Evolutionary conservation across 2,888 invertebrate genomes (phyloP), one percentile per base, ranked within the genome.

Genomic region (Kuschelorhynchus macadamiae): DNA sequence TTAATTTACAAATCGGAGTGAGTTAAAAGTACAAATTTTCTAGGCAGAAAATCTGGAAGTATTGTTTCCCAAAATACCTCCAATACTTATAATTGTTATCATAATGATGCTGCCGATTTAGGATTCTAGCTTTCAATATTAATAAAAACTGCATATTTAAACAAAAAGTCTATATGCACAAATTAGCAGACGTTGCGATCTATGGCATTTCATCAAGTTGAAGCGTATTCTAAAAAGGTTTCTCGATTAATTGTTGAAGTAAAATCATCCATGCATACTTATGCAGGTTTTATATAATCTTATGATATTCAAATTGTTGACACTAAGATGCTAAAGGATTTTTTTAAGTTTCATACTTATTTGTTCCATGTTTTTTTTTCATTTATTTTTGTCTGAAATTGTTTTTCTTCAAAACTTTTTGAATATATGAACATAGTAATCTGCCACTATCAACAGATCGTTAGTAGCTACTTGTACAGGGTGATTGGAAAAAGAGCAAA

Each of bases 181-280:
- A 53, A 55, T 53, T 67, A 61, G 67, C 55, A 55, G 21, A 57
- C 39, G 55, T 56, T 53, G 32, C 12, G 60, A 55, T 55, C 41
- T 55, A 30, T 57, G 49, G 46, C 65, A 59, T 49, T 66, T 30
- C 42, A 56, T 61, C 64, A 65, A 61, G 52, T 65, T 60, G 41
- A 69, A 65, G 60, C 44, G 42, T 64, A 69, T 68, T 64, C 69
- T 69, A 61, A 66, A 70, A 47, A 70, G 56, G 72, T 74, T 72
- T 77, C 30, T 8, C 11, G 2, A 8, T 3, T 12, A 36, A 7
- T 9, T 3, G 36, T 36, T 36, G 36, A 3, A 36, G 36, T 36
- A 12, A 36, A 8, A 8, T 36, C 36, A n/a, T n/a, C n/a, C n/a
- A n/a, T n/a, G n/a, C n/a, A n/a, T n/a, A n/a, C n/a, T n/a, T n/a